Evolutionary conservation across 2,888 invertebrate species (phyloP).

Genomic region (Lepeophtheirus nordmannii): DNA sequence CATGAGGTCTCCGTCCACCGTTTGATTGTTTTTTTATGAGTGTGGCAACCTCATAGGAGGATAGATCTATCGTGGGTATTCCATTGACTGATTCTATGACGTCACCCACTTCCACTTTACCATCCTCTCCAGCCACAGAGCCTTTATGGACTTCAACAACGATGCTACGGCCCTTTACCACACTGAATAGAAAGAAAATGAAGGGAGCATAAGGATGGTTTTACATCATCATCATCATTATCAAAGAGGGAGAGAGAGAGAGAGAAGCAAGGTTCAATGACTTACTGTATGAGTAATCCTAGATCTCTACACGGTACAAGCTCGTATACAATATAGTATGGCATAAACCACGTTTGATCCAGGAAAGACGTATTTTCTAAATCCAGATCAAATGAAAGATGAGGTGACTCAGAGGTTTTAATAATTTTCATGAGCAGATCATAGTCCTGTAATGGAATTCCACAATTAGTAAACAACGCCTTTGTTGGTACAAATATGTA

Average conservation of each 20-base stretch:
- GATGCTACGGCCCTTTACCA: not conserved
- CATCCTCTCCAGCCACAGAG: constrained; percentile 21
- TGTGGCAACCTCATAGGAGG: not conserved
- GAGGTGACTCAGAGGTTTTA: not conserved
- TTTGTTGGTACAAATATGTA: not conserved
- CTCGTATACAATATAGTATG: constrained; percentile 41
- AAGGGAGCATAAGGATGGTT: too few relatives aligned
- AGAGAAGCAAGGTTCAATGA: too few relatives aligned
- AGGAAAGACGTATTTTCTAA: constrained; percentile 45
- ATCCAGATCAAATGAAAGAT: constrained; percentile 41
- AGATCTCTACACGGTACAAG: constrained; percentile 47
- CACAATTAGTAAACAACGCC: not conserved
- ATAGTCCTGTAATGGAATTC: not conserved
- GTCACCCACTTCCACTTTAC: constrained; percentile 45
- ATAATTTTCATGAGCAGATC: not conserved
- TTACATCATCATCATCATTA: too few relatives aligned
- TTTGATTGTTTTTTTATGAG: constrained; percentile 10
- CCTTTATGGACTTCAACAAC: constrained; percentile 29
- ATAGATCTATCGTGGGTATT: constrained; percentile 26
- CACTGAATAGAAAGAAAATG: not conserved
- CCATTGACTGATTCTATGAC: constrained; percentile 48
- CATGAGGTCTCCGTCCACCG: not conserved
- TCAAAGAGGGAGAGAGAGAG: too few relatives aligned
- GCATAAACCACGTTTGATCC: constrained; percentile 47
- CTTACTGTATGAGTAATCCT: constrained; percentile 34